Conservation (phyloP, 2,797 vertebrate genomes). For the Adelosebastes latens region DNA sequence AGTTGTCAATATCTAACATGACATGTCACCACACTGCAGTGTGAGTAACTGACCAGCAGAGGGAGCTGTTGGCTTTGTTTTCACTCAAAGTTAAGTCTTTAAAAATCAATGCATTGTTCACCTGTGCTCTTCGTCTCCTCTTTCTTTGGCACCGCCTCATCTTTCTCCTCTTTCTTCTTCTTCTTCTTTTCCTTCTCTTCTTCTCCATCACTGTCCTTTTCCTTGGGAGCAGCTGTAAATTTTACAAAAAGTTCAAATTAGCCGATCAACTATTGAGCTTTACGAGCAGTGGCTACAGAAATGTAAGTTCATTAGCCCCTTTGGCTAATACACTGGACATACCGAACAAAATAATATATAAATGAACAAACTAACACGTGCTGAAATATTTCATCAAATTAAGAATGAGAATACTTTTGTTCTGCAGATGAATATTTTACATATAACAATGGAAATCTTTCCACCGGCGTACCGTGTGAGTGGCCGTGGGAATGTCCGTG, state of each 20-base stretch:
- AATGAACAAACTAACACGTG: neutral
- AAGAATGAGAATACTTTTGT: neutral
- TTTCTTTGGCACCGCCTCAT: constrained; percentile 50
- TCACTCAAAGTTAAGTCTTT: neutral
- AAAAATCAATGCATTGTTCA: neutral
- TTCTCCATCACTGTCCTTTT: constrained; percentile 82
- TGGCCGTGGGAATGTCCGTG: constrained; percentile 81
- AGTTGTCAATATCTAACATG: neutral
- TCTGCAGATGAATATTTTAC: neutral
- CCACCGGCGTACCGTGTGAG: constrained; percentile 52
- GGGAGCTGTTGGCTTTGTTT: neutral
- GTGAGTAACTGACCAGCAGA: neutral
- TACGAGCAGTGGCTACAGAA: neutral
- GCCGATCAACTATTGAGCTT: neutral
- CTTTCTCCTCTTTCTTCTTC: constrained; percentile 56
- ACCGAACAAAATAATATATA: neutral
- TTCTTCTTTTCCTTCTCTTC: constrained; percentile 68
- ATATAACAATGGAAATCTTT: neutral
- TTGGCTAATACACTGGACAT: neutral
- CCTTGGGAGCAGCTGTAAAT: constrained; percentile 65
- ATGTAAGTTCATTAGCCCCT: neutral
- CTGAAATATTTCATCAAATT: too few species aligned
- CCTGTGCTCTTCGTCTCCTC: constrained; percentile 67
- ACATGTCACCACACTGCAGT: neutral
- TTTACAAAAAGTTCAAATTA: neutral